Base-by-base conservation (phyloP, 2,888 invertebrate species). In the Archips crataeganus region DNA sequence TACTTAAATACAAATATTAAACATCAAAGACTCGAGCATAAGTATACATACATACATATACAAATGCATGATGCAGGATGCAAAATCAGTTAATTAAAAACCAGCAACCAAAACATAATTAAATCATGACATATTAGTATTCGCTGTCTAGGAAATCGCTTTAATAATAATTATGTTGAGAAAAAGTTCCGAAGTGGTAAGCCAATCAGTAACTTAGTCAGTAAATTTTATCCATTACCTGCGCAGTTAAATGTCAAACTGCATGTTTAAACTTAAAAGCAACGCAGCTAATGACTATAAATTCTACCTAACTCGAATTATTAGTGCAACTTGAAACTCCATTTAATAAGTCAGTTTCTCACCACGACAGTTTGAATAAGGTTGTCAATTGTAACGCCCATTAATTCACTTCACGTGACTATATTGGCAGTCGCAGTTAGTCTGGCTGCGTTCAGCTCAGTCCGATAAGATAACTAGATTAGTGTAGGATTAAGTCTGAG, bases 391-490 rank as follows among this genome's bases (percentile, higher is more conserved):
- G 32, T 49, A 42, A 61, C 15, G 49, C n/a, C 51, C 51, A 65
- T 65, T 65, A 65, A 65, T 65, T 65, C 65, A 15, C 49, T 65
- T 65, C 65, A 65, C 65, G 49, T 49, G 63, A 47, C 32, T 47
- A 65, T 47, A 65, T 65, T 65, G 65, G 51, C 65, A 36, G 65
- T 65, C 65, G 32, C 57, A 57, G 57, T 13, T n/a, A 34, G 15
- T 65, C 49, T 51, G 49, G 49, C n/a, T 6, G 23, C 23, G 57
- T 11, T 57, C 57, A 64, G 64, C 49, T n/a, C 51, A n/a, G 65
- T 51, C 51, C 65, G 49, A 51, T 51, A 51, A 51, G 65, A 65
- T 65, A 65, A 65, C 65, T 65, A 32, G 65, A 65, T 65, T 65
- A 65, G 51, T 34, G 49, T 51, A 47, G 39, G 64, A 64, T 65